Evolutionary conservation across 2,113 vertebrate genomes (phyloP), one percentile per base, ranked within the genome.

Genomic region (Epinephelus fuscoguttatus): DNA sequence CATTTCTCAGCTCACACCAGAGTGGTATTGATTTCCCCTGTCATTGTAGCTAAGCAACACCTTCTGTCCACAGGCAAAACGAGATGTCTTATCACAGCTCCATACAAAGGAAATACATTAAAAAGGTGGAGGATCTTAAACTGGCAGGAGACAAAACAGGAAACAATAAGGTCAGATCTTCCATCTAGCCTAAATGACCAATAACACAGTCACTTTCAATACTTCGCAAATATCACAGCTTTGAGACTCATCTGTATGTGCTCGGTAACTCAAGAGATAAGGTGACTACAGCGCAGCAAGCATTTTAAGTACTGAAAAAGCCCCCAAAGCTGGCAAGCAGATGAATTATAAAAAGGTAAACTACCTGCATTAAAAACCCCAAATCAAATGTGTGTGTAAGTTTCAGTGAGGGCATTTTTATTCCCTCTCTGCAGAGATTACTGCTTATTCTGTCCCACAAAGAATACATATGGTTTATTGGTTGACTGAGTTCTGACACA

Each of bases 1-100:
- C 71, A 85, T 87, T 84, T 82, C 73, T 68, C 82, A 78, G 88
- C 64, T 84, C 74, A 55, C 78, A 69, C 57, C 74, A 74, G 55
- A 88, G 60, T 40, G 56, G 42, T 90, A 92, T 87, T 90, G 87
- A 90, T 90, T 90, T 78, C 45, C 70, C 42, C 40, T 86, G 64
- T 85, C 81, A 87, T 79, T 85, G 86, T 91, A 91, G 57, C 88
- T 84, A 80, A 90, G 90, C 88, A 92, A 91, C 86, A 85, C 75
- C 68, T 77, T 84, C 66, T 85, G 71, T 81, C 81, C 71, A 85
- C 55, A 14, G 57, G 76, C 45, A 77, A 74, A 70, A 78, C 67
- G 55, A 69, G 42, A 47, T 13, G 75, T 84, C 81, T 84, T 55
- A 75, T 66, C 66, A 8, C 53, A 30, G 70, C 62, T 68, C 74